A percentile compares a stretch with the other conserved stretches of the same genome.
Conservation (phyloP, 2,888 invertebrate genomes). For the Mesoligia furuncula region DNA sequence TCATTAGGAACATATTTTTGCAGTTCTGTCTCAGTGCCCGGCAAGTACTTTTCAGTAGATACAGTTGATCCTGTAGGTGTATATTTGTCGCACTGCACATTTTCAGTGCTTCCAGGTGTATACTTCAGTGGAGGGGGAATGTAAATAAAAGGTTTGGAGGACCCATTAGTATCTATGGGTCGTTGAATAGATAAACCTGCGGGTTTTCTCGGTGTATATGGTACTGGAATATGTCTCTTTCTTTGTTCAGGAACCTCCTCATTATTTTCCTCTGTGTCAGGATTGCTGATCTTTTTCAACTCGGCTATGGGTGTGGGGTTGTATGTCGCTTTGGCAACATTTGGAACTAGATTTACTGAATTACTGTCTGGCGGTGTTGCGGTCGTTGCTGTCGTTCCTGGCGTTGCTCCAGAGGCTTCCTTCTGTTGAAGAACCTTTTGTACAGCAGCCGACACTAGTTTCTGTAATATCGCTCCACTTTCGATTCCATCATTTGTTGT, state of each 20-base stretch:
- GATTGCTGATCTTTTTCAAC: conserved; percentile 86
- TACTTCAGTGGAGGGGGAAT: conserved; percentile 85
- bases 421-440: conserved; percentile 91
- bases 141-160: conserved; percentile 83
- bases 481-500: conserved; percentile 83
- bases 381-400: conserved; percentile 65
- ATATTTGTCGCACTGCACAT: conserved; percentile 81
- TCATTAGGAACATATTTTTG: conserved; percentile 83
- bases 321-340: conserved; percentile 87
- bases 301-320: conserved; percentile 93
- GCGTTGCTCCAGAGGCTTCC: conserved; percentile 74
- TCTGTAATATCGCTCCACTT: conserved; percentile 89
- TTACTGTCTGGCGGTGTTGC: conserved; percentile 67
- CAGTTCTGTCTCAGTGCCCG: conserved; percentile 81
- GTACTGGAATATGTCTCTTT: conserved; percentile 88
- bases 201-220: conserved; percentile 88
- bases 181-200: conserved; percentile 80
- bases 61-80: conserved; percentile 83
- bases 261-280: conserved; percentile 74
- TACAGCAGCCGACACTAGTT: conserved; percentile 91
- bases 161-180: conserved; percentile 80
- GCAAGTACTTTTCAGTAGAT: conserved; percentile 83
- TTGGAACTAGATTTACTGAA: conserved; percentile 73
- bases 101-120: conserved; percentile 83
- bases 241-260: conserved; percentile 81